Percentiles rank a stretch among this genome's conserved stretches.
These are phyloP conservation scores for Clistopyga incitator DNA, from an alignment of 2,888 invertebrate species.

Conservation along the genomic window DNA sequence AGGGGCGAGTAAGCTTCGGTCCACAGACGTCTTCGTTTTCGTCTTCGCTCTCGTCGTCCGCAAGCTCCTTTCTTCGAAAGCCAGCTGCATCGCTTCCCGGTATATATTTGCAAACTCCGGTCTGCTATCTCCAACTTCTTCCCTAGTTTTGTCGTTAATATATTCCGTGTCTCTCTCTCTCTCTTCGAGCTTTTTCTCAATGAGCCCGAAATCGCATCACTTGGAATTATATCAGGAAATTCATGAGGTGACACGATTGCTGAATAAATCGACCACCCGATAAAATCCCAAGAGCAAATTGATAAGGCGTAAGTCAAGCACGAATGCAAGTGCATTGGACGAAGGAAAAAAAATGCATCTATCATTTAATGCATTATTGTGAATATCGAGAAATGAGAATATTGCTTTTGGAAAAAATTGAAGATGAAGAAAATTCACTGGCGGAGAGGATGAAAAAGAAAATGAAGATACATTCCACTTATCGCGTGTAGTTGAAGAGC, in stretches of 20 bases:
- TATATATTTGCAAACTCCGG: constrained; percentile 55
- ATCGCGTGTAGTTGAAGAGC: background rate
- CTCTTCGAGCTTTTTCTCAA: constrained; percentile 4
- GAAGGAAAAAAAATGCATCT: too few relatives aligned
- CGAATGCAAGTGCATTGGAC: background rate
- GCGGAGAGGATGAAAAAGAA: too few relatives aligned
- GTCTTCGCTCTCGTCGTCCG: constrained; percentile 55
- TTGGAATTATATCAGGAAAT: background rate
- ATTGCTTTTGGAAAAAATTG: too few relatives aligned
- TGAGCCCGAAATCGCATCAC: constrained; percentile 17
- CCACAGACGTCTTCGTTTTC: constrained; percentile 38
- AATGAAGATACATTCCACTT: too few relatives aligned
- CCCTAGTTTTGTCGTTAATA: constrained; percentile 56
- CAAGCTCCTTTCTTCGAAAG: constrained; percentile 57
- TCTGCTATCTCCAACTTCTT: constrained; percentile 23
- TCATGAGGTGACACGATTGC: background rate
- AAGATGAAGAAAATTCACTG: too few relatives aligned
- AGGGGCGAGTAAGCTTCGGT: constrained; percentile 61
- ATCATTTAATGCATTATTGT: too few relatives aligned
- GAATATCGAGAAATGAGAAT: too few relatives aligned
- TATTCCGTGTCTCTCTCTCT: constrained; percentile 43
- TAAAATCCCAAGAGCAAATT: background rate
- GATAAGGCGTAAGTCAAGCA: too few relatives aligned
- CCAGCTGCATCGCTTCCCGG: constrained; percentile 59
- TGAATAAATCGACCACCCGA: background rate